Base-by-base conservation (phyloP, 2,797 vertebrate species). In the Gouania willdenowi region DNA sequence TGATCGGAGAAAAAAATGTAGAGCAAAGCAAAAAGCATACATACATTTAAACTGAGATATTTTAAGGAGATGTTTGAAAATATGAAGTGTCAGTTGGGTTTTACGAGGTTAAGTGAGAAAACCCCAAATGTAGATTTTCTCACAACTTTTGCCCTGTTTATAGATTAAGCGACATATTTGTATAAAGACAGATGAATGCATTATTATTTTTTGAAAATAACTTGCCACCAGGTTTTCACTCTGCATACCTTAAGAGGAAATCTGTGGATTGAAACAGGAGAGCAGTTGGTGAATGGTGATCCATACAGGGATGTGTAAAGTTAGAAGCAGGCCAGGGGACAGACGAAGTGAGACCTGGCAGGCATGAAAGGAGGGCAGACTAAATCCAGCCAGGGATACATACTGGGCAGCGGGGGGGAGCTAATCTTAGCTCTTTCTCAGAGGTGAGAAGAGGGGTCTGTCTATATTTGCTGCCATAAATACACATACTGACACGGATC, bases 381-480 rank as follows among this genome's bases (percentile, higher is more conserved):
- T 84, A 82, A 77, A 81, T 76, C 54, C 59, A 75, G 76, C 71
- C 36, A 38, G 79, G 77, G 77, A 82, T 77, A 75, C 46, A 76
- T 76, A 67, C 70, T 66, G 45, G 76, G 48, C 58, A 55, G 75
- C 76, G 83, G 73, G 72, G 65, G 71, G 69, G 58, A 53, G 53
- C 87, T 89, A 90, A 88, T 85, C 77, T 80, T 87, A 84, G 80
- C 53, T 41, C 37, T 63, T 80, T 83, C 76, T 78, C 77, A 73
- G 78, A 83, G 81, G 75, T 84, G 84, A 87, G 81, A 85, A 86
- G 65, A 66, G 66, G 70, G 67, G 65, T 67, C 66, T 71, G 65
- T 83, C 76, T 85, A 78, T 86, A 86, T 89, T 82, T 84, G 71
- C 66, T 64, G 63, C 78, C 81, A 81, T 78, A 87, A 87, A 89